These are phyloP conservation scores for Pangasius krempfi DNA, from an alignment of 2,797 vertebrate species.

Conservation along the genomic window DNA sequence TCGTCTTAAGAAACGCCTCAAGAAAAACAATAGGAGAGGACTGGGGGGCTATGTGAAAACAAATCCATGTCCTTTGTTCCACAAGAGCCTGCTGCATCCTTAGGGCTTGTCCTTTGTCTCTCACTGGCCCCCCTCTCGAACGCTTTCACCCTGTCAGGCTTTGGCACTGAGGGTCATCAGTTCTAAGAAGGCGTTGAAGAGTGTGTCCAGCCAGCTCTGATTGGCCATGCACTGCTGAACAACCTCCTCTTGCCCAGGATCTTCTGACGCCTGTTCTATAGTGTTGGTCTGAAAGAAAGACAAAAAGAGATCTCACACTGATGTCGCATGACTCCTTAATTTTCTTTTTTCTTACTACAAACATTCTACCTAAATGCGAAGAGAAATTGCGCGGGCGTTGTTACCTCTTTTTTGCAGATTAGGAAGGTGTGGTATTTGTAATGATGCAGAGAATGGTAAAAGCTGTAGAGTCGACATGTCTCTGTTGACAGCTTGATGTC, in stretches of 20 bases:
- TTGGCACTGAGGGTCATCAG: conserved; percentile 87
- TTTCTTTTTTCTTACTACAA: background rate
- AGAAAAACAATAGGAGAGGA: conserved; percentile 31
- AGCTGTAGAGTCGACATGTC: conserved; percentile 85
- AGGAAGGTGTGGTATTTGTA: conserved; percentile 96
- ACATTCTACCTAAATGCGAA: background rate
- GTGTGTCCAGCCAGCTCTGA: conserved; percentile 91
- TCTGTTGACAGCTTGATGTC: conserved; percentile 90
- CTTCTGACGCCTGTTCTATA: conserved; percentile 89
- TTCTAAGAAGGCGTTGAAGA: conserved; percentile 91
- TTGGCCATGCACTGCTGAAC: conserved; percentile 97
- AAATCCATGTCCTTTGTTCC: conserved; percentile 42
- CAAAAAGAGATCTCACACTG: background rate
- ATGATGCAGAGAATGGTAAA: conserved; percentile 93
- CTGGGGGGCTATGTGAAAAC: conserved; percentile 35
- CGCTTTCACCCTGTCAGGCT: conserved; percentile 65
- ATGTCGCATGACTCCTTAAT: background rate
- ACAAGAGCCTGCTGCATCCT: conserved; percentile 6
- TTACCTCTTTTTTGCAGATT: conserved; percentile 93
- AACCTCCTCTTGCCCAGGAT: conserved; percentile 93
- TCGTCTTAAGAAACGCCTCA: conserved; percentile 38
- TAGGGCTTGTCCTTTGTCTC: conserved; percentile 36
- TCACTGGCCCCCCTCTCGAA: conserved; percentile 35
- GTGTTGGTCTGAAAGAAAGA: conserved; percentile 79
- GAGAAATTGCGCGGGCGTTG: too few species aligned